A percentile compares a stretch with the other conserved stretches of the same genome.
phyloP scores from a whole-genome alignment of 1,140 invertebrate genomes.

The Semibalanus balanoides region DNA sequence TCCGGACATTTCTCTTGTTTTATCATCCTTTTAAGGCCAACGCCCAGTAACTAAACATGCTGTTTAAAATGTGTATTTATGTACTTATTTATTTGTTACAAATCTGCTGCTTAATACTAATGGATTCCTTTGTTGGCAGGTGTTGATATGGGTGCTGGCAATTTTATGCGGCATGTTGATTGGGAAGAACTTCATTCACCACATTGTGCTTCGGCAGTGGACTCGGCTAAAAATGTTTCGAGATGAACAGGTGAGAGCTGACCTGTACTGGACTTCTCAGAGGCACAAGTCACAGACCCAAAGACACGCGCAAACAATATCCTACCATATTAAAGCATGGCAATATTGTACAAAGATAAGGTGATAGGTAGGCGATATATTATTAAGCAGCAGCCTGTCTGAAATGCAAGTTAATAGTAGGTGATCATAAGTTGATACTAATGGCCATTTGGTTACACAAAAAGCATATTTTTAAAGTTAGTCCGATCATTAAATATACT shows the following conservation, averaged over 20 bases:
- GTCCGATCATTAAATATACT: background rate
- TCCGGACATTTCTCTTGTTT: too few relatives aligned
- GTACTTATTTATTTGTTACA: conserved; percentile 4
- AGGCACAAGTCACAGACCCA: too few relatives aligned
- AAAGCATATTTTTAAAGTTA: background rate
- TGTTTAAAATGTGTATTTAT: conserved; percentile 7
- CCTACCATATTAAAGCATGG: too few relatives aligned
- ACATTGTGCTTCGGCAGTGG: conserved; percentile 30
- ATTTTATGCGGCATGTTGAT: conserved; percentile 35
- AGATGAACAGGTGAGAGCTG: conserved; percentile 33
- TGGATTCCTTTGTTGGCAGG: conserved; percentile 25
- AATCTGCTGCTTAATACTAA: background rate
- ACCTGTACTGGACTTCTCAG: too few relatives aligned
- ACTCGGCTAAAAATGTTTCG: conserved; percentile 40
- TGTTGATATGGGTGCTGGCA: conserved; percentile 35
- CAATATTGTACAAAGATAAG: too few relatives aligned
- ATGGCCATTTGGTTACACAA: background rate
- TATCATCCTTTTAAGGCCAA: background rate
- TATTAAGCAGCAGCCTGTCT: background rate
- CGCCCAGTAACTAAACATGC: background rate
- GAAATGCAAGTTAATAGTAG: background rate
- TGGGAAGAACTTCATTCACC: conserved; percentile 38
- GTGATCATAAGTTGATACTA: background rate
- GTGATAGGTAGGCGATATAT: background rate
- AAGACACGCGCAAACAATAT: too few relatives aligned